Evolutionary conservation across 2,888 invertebrate species (phyloP), one percentile per base, ranked within the genome.

Genomic region (Acronicta alni): DNA sequence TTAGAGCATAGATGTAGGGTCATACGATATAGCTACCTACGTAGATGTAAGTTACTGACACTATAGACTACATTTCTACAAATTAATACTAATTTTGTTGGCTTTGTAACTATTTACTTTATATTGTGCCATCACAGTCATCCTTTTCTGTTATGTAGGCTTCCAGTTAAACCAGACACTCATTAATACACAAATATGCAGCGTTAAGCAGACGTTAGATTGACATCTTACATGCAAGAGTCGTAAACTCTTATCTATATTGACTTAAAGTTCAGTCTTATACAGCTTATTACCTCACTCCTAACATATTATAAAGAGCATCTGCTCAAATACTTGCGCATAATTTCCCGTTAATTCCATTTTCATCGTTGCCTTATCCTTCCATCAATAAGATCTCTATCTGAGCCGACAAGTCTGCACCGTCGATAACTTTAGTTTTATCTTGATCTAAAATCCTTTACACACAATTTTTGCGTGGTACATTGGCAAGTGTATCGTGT

Each of bases 381-480:
- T 45, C 15, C n/a, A 68, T 59, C 59, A 42, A 42, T 48, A 45
- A 55, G 68, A 64, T 68, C n/a, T 15, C 9, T 64, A 68, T 68
- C 68, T 46, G 0, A 5, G 18, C 30, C 48, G 52, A 67, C 54
- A 55, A 48, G 48, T 42, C 35, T 53, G 47, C 47, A 42, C 37
- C 16, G 16, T 58, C 43, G 16, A 20, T 68, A 56, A 64, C 43
- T 68, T 66, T 56, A 35, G 41, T 48, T 48, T 65, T 53, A 69
- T 69, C 65, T 69, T 17, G 51, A 57, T 61, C 69, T 65, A 35
- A 69, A 69, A 68, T 60, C 52, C 56, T 48, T 51, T 41, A 55
- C 64, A 60, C 46, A 61, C 18, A 65, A 51, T 69, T 69, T 68
- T 69, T 69, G 48, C 45, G n/a, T 59, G 46, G 69, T 65, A 69